Percentiles rank a stretch among this genome's conserved stretches.
phyloP scores from a whole-genome alignment of 2,888 invertebrate species.

The Chalcis sispes region DNA sequence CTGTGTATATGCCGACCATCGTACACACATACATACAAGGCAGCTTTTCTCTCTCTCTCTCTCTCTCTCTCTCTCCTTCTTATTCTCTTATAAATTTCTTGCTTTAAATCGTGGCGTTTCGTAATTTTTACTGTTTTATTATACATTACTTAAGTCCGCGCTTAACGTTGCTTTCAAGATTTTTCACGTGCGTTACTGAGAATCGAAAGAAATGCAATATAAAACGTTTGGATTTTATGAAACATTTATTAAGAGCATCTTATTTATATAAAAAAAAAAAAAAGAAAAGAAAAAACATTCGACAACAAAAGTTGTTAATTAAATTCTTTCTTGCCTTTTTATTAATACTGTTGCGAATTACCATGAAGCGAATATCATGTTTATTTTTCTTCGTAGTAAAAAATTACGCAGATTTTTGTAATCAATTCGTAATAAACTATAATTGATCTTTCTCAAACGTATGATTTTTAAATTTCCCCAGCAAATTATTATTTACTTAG shows the following conservation, averaged over 20 bases:
- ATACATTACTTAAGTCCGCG: conserved; percentile 23
- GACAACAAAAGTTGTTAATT: too few species aligned
- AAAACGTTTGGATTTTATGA: background rate
- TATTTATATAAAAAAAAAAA: too few species aligned
- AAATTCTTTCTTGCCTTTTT: too few species aligned
- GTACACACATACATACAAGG: conserved; percentile 21
- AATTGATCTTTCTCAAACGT: too few species aligned
- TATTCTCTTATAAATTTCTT: conserved; percentile 52
- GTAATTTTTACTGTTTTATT: conserved; percentile 46
- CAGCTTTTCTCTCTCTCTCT: conserved; percentile 35
- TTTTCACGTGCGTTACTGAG: background rate
- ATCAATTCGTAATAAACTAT: too few species aligned
- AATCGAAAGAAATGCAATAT: background rate
- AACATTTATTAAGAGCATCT: conserved; percentile 2
- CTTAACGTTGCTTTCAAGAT: conserved; percentile 18
- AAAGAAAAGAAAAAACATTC: too few species aligned
- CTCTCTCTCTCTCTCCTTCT: background rate
- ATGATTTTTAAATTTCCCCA: too few species aligned
- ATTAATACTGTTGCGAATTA: too few species aligned
- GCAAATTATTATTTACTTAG: too few species aligned
- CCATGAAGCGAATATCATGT: too few species aligned
- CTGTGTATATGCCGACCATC: conserved; percentile 59
- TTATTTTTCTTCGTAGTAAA: background rate
- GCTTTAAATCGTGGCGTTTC: conserved; percentile 51
- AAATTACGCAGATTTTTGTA: too few species aligned